phyloP scores from a whole-genome alignment of 2,888 invertebrate species.

The Selenia dentaria region DNA sequence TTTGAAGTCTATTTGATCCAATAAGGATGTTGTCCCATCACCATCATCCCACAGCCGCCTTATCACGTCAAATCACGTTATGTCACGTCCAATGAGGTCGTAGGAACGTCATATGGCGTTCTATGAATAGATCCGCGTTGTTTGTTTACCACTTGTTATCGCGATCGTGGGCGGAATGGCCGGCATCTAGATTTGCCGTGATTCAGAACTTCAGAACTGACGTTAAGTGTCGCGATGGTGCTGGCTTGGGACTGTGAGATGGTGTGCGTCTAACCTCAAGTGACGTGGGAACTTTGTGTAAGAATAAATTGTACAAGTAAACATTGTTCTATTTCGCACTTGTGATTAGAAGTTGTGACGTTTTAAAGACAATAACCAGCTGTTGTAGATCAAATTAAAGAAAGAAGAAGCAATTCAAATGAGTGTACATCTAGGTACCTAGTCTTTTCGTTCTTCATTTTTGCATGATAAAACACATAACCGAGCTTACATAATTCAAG shows the following conservation, averaged over 20 bases:
- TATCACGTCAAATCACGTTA: conserved; percentile 27
- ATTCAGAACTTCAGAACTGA: conserved; percentile 28
- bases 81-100: conserved; percentile 31
- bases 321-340: too few species aligned
- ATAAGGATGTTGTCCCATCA: conserved; percentile 19
- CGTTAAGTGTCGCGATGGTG: conserved; percentile 5
- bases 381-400: too few species aligned
- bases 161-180: conserved; percentile 44
- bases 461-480: too few species aligned
- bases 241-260: neutral
- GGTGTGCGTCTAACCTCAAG: conserved; percentile 1
- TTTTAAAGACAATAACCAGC: too few species aligned
- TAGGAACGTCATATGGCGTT: conserved; percentile 10
- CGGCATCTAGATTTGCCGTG: conserved; percentile 33
- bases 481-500: too few species aligned
- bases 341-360: too few species aligned
- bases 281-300: conserved; percentile 5
- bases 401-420: too few species aligned
- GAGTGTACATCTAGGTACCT: too few species aligned
- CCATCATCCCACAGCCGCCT: conserved; percentile 22
- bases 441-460: too few species aligned
- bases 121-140: conserved; percentile 43
- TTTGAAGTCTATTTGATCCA: conserved; percentile 6
- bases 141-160: conserved; percentile 51
- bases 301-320: too few species aligned